Evolutionary conservation across 2,888 invertebrate genomes (phyloP), one percentile per base, ranked within the genome.

Genomic region (Chloromyia formosa): DNA sequence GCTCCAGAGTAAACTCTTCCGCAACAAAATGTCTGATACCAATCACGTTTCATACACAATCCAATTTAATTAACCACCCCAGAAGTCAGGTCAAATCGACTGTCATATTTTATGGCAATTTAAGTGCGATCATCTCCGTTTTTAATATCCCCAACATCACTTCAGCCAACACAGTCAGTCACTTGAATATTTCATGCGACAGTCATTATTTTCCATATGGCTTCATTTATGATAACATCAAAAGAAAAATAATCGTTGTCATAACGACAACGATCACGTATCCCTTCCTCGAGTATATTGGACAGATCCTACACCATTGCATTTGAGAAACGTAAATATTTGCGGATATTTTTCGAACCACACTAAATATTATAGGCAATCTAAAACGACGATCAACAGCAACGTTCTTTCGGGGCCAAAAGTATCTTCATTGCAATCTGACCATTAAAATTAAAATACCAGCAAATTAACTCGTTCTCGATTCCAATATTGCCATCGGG

Each of bases 361-460:
- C 45, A 45, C 23, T 45, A 49, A 66, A 49, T 49, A 42, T 64
- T 64, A 49, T 9, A 5, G 5, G 22, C 22, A 49, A 66, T 66
- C 49, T 23, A 10, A 53, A 66, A 66, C 14, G 12, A 23, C 66
- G 23, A 66, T 66, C 66, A 42, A 62, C 62, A 12, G 66, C 23
- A 66, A 49, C 45, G 66, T 66, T 66, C 40, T 12, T 5, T 7
- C n/a, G 5, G 20, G 23, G 20, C 20, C 18, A 27, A 12, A 7
- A 10, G n/a, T 61, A 61, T 61, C 61, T 27, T 27, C 61, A 16
- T 49, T 14, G 53, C 66, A 49, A 66, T 66, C 49, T 66, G 45
- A 45, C 66, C 45, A 66, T 66, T 49, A 49, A 66, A 66, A 66
- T 66, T 66, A 49, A 66, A 66, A 66, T 66, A 66, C 66, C 66